Conservation (phyloP, 2,113 vertebrate genomes). For the Saguinus midas region DNA sequence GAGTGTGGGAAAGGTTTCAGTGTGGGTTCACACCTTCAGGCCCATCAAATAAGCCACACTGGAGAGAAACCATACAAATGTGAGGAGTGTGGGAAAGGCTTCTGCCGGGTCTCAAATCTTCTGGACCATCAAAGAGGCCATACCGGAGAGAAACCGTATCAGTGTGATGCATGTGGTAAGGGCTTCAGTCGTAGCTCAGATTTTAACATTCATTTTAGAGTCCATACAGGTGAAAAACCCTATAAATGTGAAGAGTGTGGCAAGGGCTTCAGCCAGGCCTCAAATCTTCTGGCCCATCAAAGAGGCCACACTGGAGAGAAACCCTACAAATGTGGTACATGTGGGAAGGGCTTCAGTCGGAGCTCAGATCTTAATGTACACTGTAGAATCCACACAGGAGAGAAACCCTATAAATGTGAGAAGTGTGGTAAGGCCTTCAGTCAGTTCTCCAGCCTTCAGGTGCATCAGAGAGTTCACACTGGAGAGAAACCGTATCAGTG, state of each 20-base stretch:
- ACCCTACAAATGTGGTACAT: slow-evolving; percentile 72
- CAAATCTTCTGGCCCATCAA: slow-evolving; percentile 74
- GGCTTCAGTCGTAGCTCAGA: slow-evolving; percentile 80
- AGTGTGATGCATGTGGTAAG: slow-evolving; percentile 89
- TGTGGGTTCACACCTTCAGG: slow-evolving; percentile 66
- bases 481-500: slow-evolving; percentile 65
- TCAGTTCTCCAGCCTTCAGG: slow-evolving; percentile 51
- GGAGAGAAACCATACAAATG: slow-evolving; percentile 63
- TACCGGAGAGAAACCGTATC: slow-evolving; percentile 90
- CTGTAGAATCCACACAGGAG: slow-evolving; percentile 74
- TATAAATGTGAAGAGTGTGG: slow-evolving; percentile 75
- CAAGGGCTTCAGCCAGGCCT: slow-evolving; percentile 76
- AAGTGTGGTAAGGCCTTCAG: slow-evolving; percentile 66
- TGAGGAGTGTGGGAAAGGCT: slow-evolving; percentile 72
- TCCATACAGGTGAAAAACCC: slow-evolving; percentile 79
- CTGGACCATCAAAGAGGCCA: slow-evolving; percentile 91
- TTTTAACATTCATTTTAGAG: slow-evolving; percentile 67
- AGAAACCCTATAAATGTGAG: slow-evolving; percentile 61
- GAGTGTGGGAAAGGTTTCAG: slow-evolving; percentile 62
- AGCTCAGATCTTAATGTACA: slow-evolving; percentile 78
- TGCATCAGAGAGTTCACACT: slow-evolving; percentile 57
- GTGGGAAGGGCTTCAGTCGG: slow-evolving; percentile 78
- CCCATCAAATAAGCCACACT: slow-evolving; percentile 58
- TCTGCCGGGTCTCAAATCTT: slow-evolving; percentile 87
- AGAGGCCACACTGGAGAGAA: slow-evolving; percentile 77